Percentiles rank a stretch among this genome's conserved stretches.
phyloP scores from a whole-genome alignment of 2,888 invertebrate species.

The Erebia aethiops region DNA sequence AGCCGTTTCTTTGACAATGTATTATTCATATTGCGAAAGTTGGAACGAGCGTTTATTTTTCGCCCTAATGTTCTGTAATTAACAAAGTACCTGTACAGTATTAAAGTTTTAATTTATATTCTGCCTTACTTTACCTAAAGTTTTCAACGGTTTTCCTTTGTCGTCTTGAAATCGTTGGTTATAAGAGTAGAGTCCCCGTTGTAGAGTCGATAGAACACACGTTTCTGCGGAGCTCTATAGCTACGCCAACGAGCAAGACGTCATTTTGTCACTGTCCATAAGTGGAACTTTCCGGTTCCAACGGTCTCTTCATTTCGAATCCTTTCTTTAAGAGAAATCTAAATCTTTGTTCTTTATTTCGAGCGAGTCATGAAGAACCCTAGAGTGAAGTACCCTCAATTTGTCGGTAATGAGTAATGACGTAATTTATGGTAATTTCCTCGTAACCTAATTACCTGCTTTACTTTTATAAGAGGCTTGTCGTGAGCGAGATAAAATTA shows the following conservation, averaged over 20 bases:
- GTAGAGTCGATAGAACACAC: no score
- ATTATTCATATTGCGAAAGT: conserved; percentile 19
- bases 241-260: no score
- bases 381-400: not conserved
- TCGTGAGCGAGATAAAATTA: not conserved
- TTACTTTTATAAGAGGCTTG: not conserved
- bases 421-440: not conserved
- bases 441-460: not conserved
- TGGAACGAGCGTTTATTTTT: conserved; percentile 11
- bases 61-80: conserved; percentile 6
- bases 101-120: conserved; percentile 14
- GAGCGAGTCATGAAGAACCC: not conserved
- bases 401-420: not conserved
- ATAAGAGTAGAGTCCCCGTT: no score
- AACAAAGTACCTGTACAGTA: not conserved
- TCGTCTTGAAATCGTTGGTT: no score
- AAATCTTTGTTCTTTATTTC: conserved; percentile 18
- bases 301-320: no score
- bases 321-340: not conserved
- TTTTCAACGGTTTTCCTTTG: not conserved
- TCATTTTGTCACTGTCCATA: no score
- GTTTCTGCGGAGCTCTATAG: no score
- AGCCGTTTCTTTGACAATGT: conserved; percentile 23
- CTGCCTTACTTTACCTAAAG: not conserved
- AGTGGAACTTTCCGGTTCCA: no score